Conservation (phyloP, 2,888 invertebrate genomes). For the Pherbina coryleti region DNA sequence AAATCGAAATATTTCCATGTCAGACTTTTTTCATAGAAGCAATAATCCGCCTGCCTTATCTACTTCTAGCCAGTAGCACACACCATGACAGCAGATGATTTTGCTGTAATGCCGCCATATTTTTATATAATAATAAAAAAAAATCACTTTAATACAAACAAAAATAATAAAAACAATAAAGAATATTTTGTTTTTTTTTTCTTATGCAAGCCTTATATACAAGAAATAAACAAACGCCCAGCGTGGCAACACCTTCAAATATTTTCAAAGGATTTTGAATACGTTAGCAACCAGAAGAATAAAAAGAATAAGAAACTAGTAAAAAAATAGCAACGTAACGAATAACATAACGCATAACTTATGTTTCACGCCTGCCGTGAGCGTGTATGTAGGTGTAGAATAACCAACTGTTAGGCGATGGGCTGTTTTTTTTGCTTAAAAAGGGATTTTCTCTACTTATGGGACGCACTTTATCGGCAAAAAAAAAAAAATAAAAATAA, state of each 20-base stretch:
- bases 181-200: too few species aligned
- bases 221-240: too few species aligned
- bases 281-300: neutral
- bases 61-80: too few species aligned
- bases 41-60: too few species aligned
- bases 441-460: neutral
- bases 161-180: too few species aligned
- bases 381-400: neutral
- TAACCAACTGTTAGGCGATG: neutral
- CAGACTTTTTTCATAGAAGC: too few species aligned
- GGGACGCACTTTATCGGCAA: neutral
- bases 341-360: neutral
- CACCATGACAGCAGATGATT: too few species aligned
- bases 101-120: too few species aligned
- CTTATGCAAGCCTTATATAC: too few species aligned
- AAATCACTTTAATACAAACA: neutral
- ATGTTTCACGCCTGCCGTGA: neutral
- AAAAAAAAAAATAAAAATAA: neutral
- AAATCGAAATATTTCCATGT: too few species aligned
- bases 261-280: slow-evolving; percentile 5
- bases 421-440: neutral
- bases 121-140: neutral
- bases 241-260: neutral
- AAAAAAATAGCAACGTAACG: neutral
- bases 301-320: neutral